Percentiles rank a stretch among this genome's conserved stretches.
Conservation (phyloP, 2,797 vertebrate genomes). For the Artibeus jamaicensis region DNA sequence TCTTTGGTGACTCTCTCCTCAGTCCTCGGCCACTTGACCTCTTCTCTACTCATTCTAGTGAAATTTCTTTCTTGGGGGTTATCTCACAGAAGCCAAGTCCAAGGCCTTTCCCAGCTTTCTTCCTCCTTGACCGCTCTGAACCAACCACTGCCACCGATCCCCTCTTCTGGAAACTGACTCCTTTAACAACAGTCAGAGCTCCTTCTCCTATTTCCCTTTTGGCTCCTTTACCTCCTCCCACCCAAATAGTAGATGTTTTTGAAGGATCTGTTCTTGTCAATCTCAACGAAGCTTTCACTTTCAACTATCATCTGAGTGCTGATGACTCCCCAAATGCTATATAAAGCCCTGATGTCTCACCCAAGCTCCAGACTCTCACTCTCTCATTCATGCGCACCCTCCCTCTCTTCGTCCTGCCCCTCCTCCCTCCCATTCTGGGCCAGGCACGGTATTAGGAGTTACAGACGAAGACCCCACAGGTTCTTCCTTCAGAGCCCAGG, state of each 20-base stretch:
- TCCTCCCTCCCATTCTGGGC: background rate
- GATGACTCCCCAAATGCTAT: background rate
- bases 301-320: background rate
- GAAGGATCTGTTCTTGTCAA: background rate
- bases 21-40: background rate
- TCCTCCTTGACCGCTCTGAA: background rate
- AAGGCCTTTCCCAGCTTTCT: background rate
- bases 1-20: background rate
- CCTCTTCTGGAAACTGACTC: background rate
- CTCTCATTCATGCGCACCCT: background rate
- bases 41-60: background rate
- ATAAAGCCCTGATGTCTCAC: background rate
- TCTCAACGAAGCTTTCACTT: background rate
- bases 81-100: background rate
- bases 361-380: background rate
- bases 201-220: background rate
- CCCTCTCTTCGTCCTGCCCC: background rate
- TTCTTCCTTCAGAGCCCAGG: background rate
- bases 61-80: background rate
- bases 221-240: background rate
- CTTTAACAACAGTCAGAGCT: background rate
- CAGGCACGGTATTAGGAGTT: background rate
- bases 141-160: background rate
- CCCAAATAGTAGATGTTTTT: background rate
- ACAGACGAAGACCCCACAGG: background rate